These are phyloP conservation scores for Scalopus aquaticus DNA, from an alignment of 2,113 vertebrate species.

Conservation along the genomic window DNA sequence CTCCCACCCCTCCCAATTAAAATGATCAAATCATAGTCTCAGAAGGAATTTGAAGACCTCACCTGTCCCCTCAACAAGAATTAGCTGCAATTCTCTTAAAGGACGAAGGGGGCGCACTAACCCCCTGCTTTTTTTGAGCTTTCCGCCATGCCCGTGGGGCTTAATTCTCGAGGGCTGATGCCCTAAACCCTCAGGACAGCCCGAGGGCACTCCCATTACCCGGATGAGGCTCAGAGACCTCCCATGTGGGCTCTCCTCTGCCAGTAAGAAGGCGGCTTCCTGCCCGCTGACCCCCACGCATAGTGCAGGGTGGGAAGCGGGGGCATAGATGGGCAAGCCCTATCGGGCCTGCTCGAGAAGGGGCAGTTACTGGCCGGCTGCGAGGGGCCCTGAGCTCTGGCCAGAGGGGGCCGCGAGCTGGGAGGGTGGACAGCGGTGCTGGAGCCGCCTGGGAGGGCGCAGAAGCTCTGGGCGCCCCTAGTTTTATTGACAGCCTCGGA, in stretches of 20 bases:
- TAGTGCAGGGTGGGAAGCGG: too few species aligned
- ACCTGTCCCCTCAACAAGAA: background rate
- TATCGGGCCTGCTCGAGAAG: too few species aligned
- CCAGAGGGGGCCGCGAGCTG: too few species aligned
- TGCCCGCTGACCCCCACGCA: too few species aligned
- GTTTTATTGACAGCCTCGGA: background rate
- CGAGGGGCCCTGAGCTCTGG: too few species aligned
- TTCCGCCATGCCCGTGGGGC: accelerated
- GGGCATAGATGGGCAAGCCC: too few species aligned
- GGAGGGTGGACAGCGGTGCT: background rate
- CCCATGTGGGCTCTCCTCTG: background rate
- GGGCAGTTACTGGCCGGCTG: too few species aligned
- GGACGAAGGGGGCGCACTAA: too few species aligned
- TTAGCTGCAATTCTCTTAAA: background rate
- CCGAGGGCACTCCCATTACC: too few species aligned
- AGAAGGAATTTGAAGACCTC: background rate
- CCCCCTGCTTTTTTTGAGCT: background rate
- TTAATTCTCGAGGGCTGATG: accelerated
- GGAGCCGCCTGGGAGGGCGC: background rate
- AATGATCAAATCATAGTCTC: background rate
- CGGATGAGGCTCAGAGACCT: background rate
- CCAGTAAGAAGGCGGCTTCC: too few species aligned
- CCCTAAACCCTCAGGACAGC: background rate
- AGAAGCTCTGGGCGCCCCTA: background rate
- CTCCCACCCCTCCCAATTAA: background rate